A percentile compares a stretch with the other conserved stretches of the same genome.
Conservation (phyloP, 2,888 invertebrate genomes). For the Andrena flavipes region DNA sequence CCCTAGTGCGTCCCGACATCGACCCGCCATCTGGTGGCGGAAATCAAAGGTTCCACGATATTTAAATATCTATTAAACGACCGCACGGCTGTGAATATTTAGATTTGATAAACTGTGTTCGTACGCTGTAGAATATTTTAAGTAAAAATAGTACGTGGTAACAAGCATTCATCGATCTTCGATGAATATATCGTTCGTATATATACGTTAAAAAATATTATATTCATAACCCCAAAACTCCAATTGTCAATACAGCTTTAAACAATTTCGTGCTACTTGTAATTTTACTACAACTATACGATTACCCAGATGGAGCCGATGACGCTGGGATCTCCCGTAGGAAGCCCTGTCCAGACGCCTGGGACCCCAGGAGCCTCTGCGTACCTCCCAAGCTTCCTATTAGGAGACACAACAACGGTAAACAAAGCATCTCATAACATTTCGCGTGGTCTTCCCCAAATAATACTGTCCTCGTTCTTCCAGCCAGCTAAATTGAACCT, state of each 20-base stretch:
- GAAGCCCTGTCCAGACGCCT: slow-evolving; percentile 91
- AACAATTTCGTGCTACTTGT: too few relatives aligned
- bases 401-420: slow-evolving; percentile 89
- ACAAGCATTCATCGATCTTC: neutral
- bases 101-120: neutral
- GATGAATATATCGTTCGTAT: neutral
- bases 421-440: slow-evolving; percentile 16
- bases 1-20: neutral
- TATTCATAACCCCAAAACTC: slow-evolving; percentile 30
- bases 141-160: slow-evolving; percentile 15
- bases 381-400: slow-evolving; percentile 91
- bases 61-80: slow-evolving; percentile 39
- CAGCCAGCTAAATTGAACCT: slow-evolving; percentile 78
- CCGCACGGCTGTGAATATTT: slow-evolving; percentile 30
- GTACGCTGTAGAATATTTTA: slow-evolving; percentile 10
- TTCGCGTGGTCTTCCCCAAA: neutral
- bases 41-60: slow-evolving; percentile 6
- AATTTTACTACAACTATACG: too few relatives aligned
- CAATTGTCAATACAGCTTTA: neutral
- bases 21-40: slow-evolving; percentile 19
- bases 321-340: slow-evolving; percentile 89
- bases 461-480: slow-evolving; percentile 15
- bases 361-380: slow-evolving; percentile 88
- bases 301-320: slow-evolving; percentile 91
- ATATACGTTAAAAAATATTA: neutral